Percentiles rank a stretch among this genome's conserved stretches.
These are phyloP conservation scores for Mycalesis mineus DNA, from an alignment of 2,888 invertebrate genomes.

Conservation along the genomic window DNA sequence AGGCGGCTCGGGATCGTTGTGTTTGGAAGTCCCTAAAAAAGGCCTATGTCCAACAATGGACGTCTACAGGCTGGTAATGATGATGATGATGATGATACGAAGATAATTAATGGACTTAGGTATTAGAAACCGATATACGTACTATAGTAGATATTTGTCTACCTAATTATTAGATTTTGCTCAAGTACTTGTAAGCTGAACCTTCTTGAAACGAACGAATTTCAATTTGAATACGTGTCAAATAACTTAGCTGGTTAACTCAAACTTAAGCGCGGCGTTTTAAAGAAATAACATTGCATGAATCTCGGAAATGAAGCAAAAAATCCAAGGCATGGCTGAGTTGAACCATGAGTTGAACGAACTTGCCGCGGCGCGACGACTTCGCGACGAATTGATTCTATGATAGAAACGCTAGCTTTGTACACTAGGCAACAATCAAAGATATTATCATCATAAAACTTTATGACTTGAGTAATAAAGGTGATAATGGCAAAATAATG, in stretches of 20 bases:
- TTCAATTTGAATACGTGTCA: not conserved
- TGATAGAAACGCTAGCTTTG: constrained; percentile 55
- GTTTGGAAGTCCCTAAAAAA: too few species aligned
- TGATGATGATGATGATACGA: too few species aligned
- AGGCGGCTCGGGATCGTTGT: too few species aligned
- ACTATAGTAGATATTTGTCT: too few species aligned
- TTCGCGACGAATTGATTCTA: constrained; percentile 55
- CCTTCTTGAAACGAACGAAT: too few species aligned
- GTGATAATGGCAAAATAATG: not conserved
- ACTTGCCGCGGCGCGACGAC: constrained; percentile 31
- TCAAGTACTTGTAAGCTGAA: too few species aligned
- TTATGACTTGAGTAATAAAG: constrained; percentile 12
- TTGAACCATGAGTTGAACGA: constrained; percentile 31
- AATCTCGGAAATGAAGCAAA: constrained; percentile 31
- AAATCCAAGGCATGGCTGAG: constrained; percentile 29
- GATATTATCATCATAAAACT: not conserved
- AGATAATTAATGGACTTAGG: too few species aligned
- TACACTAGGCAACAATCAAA: constrained; percentile 20
- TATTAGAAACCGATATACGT: too few species aligned
- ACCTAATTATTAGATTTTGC: too few species aligned
- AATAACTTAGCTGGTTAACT: not conserved
- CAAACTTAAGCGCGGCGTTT: not conserved
- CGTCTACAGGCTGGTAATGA: too few species aligned
- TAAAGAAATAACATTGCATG: constrained; percentile 2
- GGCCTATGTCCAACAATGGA: too few species aligned